These are phyloP conservation scores for Caracal caracal DNA, from an alignment of 2,113 vertebrate species.

Conservation along the genomic window DNA sequence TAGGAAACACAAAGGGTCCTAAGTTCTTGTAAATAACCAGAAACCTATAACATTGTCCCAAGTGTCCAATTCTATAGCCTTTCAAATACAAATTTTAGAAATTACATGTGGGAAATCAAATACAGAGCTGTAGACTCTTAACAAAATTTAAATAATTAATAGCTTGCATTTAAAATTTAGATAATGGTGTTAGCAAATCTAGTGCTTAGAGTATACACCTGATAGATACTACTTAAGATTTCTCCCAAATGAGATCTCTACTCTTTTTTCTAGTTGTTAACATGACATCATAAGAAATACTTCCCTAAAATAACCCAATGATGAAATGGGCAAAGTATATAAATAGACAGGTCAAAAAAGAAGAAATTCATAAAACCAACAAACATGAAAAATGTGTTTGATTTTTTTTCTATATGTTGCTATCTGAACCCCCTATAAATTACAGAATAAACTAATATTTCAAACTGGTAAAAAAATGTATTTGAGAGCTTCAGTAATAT, in stretches of 20 bases:
- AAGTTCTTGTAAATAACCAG: not conserved
- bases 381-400: not conserved
- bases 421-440: no score
- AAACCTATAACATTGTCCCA: not conserved
- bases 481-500: not conserved
- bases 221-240: not conserved
- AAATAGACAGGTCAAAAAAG: not conserved
- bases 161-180: constrained; percentile 3
- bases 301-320: not conserved
- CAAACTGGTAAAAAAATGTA: not conserved
- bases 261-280: not conserved
- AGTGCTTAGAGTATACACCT: not conserved
- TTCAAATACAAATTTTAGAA: not conserved
- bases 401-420: not conserved
- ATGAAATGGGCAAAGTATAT: not conserved
- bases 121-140: not conserved
- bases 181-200: not conserved
- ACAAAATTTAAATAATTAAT: not conserved
- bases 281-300: not conserved
- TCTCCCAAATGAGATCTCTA: not conserved
- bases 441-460: no score
- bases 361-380: not conserved
- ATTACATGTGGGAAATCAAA: not conserved
- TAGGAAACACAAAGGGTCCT: not conserved
- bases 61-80: not conserved